phyloP scores from a whole-genome alignment of 2,888 invertebrate species.

The Leptinotarsa rubiginosa region DNA sequence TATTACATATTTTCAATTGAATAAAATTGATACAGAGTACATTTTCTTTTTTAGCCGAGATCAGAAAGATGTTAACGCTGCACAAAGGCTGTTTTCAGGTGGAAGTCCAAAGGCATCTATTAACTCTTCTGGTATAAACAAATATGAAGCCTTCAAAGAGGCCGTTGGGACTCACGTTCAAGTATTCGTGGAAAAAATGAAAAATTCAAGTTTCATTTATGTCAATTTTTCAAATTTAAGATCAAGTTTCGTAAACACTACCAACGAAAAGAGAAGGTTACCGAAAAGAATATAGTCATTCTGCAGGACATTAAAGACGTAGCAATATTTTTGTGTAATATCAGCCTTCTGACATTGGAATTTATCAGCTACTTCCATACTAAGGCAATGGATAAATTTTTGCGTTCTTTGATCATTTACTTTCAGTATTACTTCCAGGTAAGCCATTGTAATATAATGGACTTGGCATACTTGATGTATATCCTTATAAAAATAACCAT shows the following conservation, averaged over 20 bases:
- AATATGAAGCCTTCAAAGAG: slow-evolving; percentile 46
- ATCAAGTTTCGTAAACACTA: slow-evolving; percentile 71
- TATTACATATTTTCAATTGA: background rate
- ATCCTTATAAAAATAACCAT: too few relatives aligned
- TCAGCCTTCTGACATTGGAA: slow-evolving; percentile 69
- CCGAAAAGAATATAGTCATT: slow-evolving; percentile 71
- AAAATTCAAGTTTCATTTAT: background rate
- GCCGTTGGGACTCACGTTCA: slow-evolving; percentile 38
- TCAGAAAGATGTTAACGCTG: slow-evolving; percentile 59
- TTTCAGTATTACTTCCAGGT: slow-evolving; percentile 75
- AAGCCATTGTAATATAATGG: slow-evolving; percentile 32
- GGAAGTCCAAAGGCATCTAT: slow-evolving; percentile 4
- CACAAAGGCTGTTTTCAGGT: slow-evolving; percentile 30
- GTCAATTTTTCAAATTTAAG: slow-evolving; percentile 59
- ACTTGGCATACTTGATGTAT: background rate
- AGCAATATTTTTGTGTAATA: slow-evolving; percentile 70
- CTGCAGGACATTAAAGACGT: slow-evolving; percentile 74
- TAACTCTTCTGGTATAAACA: slow-evolving; percentile 2
- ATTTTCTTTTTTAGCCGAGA: slow-evolving; percentile 41
- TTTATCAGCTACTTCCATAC: slow-evolving; percentile 73
- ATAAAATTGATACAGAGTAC: slow-evolving; percentile 60
- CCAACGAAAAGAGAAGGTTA: slow-evolving; percentile 70
- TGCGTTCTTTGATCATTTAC: slow-evolving; percentile 74
- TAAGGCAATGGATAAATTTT: slow-evolving; percentile 72
- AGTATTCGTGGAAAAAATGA: slow-evolving; percentile 27